Conservation (phyloP, 2,113 vertebrate genomes). For the Sterrhoptilus dennistouni region DNA sequence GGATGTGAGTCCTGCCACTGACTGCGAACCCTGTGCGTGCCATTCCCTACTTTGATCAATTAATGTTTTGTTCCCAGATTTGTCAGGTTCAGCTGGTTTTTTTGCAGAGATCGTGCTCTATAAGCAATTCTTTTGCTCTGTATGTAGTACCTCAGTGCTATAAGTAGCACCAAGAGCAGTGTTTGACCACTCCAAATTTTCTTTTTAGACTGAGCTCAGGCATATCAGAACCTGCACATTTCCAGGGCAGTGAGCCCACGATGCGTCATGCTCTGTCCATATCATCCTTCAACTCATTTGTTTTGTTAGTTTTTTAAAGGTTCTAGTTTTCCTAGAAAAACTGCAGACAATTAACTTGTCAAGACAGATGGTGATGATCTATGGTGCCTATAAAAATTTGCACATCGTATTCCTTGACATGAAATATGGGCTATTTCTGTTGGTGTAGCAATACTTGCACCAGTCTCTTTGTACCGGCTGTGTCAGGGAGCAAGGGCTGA, state of each 20-base stretch:
- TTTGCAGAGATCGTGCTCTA: not conserved
- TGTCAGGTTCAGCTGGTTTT: not conserved
- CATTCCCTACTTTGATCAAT: not conserved
- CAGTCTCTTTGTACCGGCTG: not conserved
- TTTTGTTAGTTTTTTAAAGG: conserved; percentile 27
- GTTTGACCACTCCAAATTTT: not conserved
- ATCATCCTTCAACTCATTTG: not conserved
- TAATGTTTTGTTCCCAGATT: conserved; percentile 18
- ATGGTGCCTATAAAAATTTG: conserved; percentile 15
- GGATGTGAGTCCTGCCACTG: not conserved
- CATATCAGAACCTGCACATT: not conserved
- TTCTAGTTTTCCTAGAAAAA: conserved; percentile 30
- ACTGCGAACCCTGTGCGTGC: not conserved
- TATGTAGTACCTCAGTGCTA: not conserved
- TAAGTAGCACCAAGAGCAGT: not conserved
- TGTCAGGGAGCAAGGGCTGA: not conserved
- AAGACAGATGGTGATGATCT: not conserved
- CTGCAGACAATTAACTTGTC: conserved; percentile 29
- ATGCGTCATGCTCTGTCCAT: not conserved
- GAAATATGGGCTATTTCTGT: not conserved
- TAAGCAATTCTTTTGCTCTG: not conserved
- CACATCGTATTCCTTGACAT: not conserved
- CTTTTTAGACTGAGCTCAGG: not conserved
- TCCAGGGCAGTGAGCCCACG: not conserved
- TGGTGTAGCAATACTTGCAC: not conserved